Percentiles rank a stretch among this genome's conserved stretches.
Evolutionary conservation across 2,888 invertebrate genomes (phyloP).

Genomic region (Luperina nickerlii): DNA sequence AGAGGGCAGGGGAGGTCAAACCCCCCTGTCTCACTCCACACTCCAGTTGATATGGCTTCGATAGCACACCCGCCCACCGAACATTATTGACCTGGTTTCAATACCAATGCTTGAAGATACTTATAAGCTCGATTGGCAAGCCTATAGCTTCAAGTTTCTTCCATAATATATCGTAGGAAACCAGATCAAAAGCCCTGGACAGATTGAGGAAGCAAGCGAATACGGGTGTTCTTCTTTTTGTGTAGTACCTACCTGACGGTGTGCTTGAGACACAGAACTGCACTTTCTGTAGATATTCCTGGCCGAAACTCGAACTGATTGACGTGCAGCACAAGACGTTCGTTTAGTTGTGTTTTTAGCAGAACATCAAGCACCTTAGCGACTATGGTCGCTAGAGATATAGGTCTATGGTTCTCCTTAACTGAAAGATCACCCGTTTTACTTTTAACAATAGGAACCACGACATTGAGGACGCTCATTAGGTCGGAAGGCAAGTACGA

Average conservation of each 20-base stretch:
- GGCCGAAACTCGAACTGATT: not conserved
- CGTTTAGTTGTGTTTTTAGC: not conserved
- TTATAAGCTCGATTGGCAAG: not conserved
- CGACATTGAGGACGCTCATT: not conserved
- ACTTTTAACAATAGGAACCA: not conserved
- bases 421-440: not conserved
- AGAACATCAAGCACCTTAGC: not conserved
- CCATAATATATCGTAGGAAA: not conserved
- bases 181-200: not conserved
- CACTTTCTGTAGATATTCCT: not conserved
- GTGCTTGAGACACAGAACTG: no score
- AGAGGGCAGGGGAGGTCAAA: not conserved
- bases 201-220: not conserved
- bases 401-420: conserved; percentile 10
- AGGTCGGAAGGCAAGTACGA: not conserved
- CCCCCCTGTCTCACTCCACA: not conserved
- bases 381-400: not conserved
- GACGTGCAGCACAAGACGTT: not conserved
- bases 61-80: not conserved
- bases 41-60: not conserved
- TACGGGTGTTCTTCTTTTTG: not conserved
- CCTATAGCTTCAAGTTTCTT: not conserved
- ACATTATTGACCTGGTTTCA: not conserved
- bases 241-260: not conserved
- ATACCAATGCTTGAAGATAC: not conserved